Base-by-base conservation (phyloP, 2,113 vertebrate genomes). In the Campylomormyrus numenius region DNA sequence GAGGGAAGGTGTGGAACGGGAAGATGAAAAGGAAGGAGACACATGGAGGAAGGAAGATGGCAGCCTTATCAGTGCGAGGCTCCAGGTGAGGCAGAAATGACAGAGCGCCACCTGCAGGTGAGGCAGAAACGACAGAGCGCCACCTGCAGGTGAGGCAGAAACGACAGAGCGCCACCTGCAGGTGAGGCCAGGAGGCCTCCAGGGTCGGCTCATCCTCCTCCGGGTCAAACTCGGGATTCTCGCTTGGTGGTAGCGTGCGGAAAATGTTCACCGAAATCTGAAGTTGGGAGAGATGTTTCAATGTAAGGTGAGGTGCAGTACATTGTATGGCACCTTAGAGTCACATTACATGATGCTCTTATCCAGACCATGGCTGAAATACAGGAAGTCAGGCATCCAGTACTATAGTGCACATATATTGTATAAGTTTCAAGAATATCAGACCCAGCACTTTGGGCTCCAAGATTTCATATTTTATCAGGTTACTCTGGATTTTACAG, bases 231-330 rank as follows among this genome's bases (percentile, higher is more conserved):
- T 98, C 97, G 15, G 97, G 97, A 93, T 98, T 98, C 93, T 98
- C 97, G n/a, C 97, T 98, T 88, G 97, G 97, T 0, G 97, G 97
- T 56, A 98, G 95, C 24, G 97, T 97, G 91, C 97, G 95, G 94
- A 98, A 98, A 94, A 98, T 98, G 91, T 98, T 98, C 91, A 98
- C 97, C 0, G 97, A 98, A 91, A 98, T 98, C 97, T 98, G 93
- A 62, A 77, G 90, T 42, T 17, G 90, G 50, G 45, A 21, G 89
- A 58, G 3, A 39, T 52, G 9, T 10, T 52, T 52, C 48, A 53
- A 3, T 53, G 2, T n/a, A 1, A 85, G 42, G 24, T 19, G 85
- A 3, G 27, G 48, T 3, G 9, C 21, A 15, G 85, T 50, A 13
- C 11, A 3, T 27, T 1, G n/a, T 17, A 39, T 31, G 8, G 3